phyloP scores from a whole-genome alignment of 2,888 invertebrate species.

The Caenorhabditis doughertyi region DNA sequence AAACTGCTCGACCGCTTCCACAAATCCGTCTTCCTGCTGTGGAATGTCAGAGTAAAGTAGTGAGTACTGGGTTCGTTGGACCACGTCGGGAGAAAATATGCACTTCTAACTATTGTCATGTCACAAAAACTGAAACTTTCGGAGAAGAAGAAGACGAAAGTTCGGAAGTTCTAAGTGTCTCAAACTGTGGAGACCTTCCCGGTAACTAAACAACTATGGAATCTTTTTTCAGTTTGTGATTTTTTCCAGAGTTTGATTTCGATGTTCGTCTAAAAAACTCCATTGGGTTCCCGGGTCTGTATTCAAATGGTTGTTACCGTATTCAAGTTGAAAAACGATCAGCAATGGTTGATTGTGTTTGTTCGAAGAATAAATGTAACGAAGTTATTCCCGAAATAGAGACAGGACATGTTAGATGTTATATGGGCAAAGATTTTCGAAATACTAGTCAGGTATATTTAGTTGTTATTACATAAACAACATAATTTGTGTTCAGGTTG shows the following conservation, averaged over 20 bases:
- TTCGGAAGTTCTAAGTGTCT: slow-evolving; percentile 64
- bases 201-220: not conserved
- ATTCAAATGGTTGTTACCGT: slow-evolving; percentile 75
- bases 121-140: slow-evolving; percentile 72
- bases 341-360: slow-evolving; percentile 72
- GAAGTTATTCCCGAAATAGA: slow-evolving; percentile 67
- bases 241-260: slow-evolving; percentile 66
- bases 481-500: slow-evolving; percentile 52
- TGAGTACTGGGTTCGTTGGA: slow-evolving; percentile 66
- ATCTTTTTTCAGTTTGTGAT: not conserved
- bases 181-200: slow-evolving; percentile 70
- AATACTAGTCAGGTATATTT: slow-evolving; percentile 61
- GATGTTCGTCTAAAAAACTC: slow-evolving; percentile 68
- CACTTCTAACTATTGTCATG: slow-evolving; percentile 76
- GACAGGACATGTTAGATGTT: slow-evolving; percentile 70
- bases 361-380: slow-evolving; percentile 76
- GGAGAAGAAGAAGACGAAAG: slow-evolving; percentile 42
- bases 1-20: slow-evolving; percentile 62
- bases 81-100: slow-evolving; percentile 65
- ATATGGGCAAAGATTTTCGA: slow-evolving; percentile 65
- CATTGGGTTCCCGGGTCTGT: slow-evolving; percentile 69
- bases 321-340: slow-evolving; percentile 68
- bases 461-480: no score
- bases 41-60: slow-evolving; percentile 67
- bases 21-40: slow-evolving; percentile 65